Evolutionary conservation across 2,888 invertebrate genomes (phyloP), one percentile per base, ranked within the genome.

Genomic region (Phasia obesa): DNA sequence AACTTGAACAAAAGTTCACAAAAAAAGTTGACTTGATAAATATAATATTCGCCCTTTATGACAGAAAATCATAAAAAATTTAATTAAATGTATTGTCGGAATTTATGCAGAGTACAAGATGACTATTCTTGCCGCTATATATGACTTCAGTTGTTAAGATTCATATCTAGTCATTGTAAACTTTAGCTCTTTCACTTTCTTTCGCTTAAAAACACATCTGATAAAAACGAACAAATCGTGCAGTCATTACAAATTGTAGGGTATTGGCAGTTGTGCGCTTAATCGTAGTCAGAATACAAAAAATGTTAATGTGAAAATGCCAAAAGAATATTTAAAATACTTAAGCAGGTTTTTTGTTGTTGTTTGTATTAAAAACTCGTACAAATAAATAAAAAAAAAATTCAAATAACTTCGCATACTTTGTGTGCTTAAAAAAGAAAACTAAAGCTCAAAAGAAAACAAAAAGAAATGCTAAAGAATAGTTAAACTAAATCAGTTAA

Each of bases 241-340:
- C 4, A 59, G 17, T 7, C 1, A 17, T 13, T 23, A n/a, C 15
- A 4, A 23, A 1, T 38, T 49, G 44, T 19, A 64, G 49, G 55
- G 64, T 31, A 31, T 74, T 55, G 53, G 51, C 19, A 6, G 21
- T 64, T 44, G 27, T 21, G 31, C 23, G 27, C 7, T 15, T 13
- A 73, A 42, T 44, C 53, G 38, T 17, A 59, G 42, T 23, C 70
- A 65, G 17, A 17, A 47, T 2, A 27, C 38, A 27, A 49, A 57
- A 35, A 38, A 55, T 62, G 13, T 47, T 69, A 77, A 70, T 70
- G 77, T 38, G 55, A 64, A 71, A 71, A 78, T 71, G 62, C 57
- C 55, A 51, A 44, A 71, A 67, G 73, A 73, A 79, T 79, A 79
- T 79, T 79, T 71, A 38, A 79, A 59, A 65, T 73, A 59, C 17